Evolutionary conservation across 2,113 vertebrate species (phyloP).

Genomic region (Azemiops feae): DNA sequence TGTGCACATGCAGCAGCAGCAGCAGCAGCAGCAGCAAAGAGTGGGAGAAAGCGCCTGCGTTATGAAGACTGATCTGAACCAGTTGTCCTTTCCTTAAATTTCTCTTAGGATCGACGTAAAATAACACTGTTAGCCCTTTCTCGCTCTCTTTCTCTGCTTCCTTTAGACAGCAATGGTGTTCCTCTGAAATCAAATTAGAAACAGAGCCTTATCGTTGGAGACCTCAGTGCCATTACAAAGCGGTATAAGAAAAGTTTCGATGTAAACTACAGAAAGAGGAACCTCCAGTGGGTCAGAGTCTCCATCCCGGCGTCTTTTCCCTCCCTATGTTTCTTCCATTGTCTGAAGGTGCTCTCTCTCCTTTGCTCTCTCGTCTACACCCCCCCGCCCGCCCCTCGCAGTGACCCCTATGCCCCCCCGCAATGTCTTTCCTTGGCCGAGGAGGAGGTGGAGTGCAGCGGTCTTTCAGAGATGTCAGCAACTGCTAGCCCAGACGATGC

Average conservation of each 20-base stretch:
- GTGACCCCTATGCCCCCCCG: slow-evolving; percentile 51
- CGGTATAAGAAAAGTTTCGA: slow-evolving; percentile 51
- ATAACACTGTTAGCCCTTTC: background rate
- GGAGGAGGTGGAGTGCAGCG: slow-evolving; percentile 48
- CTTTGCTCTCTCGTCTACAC: slow-evolving; percentile 45
- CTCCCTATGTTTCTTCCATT: slow-evolving; percentile 21
- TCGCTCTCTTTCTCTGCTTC: slow-evolving; percentile 8
- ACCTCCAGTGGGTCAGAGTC: slow-evolving; percentile 2
- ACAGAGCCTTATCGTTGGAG: slow-evolving; percentile 43
- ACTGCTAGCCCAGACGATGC: slow-evolving; percentile 27
- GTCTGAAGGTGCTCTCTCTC: slow-evolving; percentile 45
- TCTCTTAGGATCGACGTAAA: slow-evolving; percentile 28
- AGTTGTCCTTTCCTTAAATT: slow-evolving; percentile 41
- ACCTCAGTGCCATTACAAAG: slow-evolving; percentile 11
- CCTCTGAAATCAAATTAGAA: slow-evolving; percentile 24
- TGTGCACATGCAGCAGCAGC: slow-evolving; percentile 19
- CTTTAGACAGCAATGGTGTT: background rate
- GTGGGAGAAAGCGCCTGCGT: slow-evolving; percentile 45
- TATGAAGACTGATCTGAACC: slow-evolving; percentile 29
- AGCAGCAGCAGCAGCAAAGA: background rate
- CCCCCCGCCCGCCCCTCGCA: slow-evolving; percentile 37
- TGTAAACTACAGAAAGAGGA: slow-evolving; percentile 52
- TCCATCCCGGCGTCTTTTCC: slow-evolving; percentile 27
- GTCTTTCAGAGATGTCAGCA: slow-evolving; percentile 31
- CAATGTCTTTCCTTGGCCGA: slow-evolving; percentile 38